Base-by-base conservation (phyloP, 2,797 vertebrate species). In the Cossypha polioptera region DNA sequence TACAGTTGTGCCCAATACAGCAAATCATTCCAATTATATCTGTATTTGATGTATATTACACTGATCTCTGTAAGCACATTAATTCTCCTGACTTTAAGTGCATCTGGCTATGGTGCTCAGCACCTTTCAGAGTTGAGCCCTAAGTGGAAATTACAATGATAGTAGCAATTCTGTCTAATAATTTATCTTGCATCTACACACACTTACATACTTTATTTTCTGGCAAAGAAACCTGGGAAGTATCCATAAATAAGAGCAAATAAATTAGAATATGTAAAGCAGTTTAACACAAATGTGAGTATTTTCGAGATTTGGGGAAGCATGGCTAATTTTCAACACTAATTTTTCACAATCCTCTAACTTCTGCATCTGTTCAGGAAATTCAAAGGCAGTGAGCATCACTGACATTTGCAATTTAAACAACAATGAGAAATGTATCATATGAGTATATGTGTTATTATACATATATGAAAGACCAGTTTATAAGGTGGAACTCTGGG, bases 241-340 rank as follows among this genome's bases (percentile, higher is more conserved):
- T 81, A 78, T 53, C 69, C 47, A 63, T 86, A 88, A 83, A 59
- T 83, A 94, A 92, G 22, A 78, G 51, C 36, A 91, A 92, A 86
- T 92, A 75, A 77, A 74, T 93, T 69, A 54, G 36, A 91, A 73
- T 81, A 81, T 55, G 15, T 86, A 73, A 81, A 95, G 33, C 24
- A 76, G 36, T 91, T 93, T 86, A 94, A 91, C 59, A 74, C 69
- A 75, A 85, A 54, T 73, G 12, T 77, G 36, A 53, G 7, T 67
- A 45, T 62, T 88, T 97, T 93, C 90, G 33, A 86, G 63, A 43
- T 53, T 66, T 90, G 66, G 58, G 67, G 29, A 94, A 95, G 43
- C 16, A 3, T 42, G 47, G 51, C 50, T 88, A 47, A 74, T 77
- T 91, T 91, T 86, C 69, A 74, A 58, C 36, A 50, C 36, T 58